Conservation (phyloP, 2,113 vertebrate species). For the Lota lota region DNA sequence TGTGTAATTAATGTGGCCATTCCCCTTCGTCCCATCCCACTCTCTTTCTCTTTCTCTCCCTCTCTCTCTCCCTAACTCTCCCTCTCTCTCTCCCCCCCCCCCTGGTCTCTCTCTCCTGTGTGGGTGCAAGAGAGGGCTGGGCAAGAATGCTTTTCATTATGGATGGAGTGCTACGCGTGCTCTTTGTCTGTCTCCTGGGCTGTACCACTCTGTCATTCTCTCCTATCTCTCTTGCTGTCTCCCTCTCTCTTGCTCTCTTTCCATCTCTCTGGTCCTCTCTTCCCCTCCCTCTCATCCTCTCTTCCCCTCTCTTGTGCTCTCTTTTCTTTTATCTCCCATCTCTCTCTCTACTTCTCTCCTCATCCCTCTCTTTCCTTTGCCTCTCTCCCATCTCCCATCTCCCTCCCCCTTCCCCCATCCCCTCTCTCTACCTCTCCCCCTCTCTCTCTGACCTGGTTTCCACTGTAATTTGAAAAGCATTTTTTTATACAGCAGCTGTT, state of each 20-base stretch:
- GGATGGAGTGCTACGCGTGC: slow-evolving; percentile 42
- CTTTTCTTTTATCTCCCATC: too few relatives aligned
- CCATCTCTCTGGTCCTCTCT: slow-evolving; percentile 39
- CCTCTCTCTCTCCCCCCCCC: slow-evolving; percentile 36
- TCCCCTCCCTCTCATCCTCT: not conserved
- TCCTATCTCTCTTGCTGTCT: slow-evolving; percentile 12
- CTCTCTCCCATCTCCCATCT: slow-evolving; percentile 17
- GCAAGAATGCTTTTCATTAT: slow-evolving; percentile 57
- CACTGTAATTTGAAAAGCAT: slow-evolving; percentile 19
- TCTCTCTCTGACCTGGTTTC: slow-evolving; percentile 60
- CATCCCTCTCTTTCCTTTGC: not conserved
- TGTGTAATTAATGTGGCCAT: slow-evolving; percentile 70
- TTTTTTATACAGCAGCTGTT: slow-evolving; percentile 30
- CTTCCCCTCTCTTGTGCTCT: slow-evolving; percentile 1
- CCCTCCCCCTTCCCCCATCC: slow-evolving; percentile 7
- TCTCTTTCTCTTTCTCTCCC: slow-evolving; percentile 51
- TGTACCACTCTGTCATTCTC: slow-evolving; percentile 48
- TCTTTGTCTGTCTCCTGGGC: slow-evolving; percentile 48
- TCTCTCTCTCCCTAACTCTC: slow-evolving; percentile 43
- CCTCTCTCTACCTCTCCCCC: slow-evolving; percentile 9
- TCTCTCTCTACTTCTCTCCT: too few relatives aligned
- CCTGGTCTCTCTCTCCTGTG: not conserved
- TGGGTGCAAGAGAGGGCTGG: slow-evolving; percentile 46
- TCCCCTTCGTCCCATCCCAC: slow-evolving; percentile 66
- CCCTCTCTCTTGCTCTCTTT: slow-evolving; percentile 52